These are phyloP conservation scores for Megaleporinus macrocephalus DNA, from an alignment of 2,113 vertebrate genomes.

Conservation along the genomic window DNA sequence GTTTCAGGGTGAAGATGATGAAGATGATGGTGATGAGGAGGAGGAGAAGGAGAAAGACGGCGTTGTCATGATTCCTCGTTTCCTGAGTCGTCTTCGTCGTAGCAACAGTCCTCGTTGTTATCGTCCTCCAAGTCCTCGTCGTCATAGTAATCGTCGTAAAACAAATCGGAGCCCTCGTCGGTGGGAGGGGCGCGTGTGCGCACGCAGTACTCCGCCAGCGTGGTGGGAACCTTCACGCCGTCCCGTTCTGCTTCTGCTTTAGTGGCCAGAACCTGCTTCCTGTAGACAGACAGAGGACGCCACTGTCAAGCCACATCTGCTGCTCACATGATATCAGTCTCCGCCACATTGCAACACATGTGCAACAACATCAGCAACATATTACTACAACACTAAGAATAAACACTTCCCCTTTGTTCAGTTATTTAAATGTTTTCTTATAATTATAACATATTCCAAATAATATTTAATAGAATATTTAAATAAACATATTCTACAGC, in stretches of 20 bases:
- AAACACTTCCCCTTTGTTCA: too few species aligned
- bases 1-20: conserved; percentile 14
- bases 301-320: neutral
- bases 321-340: too few species aligned
- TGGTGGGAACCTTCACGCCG: conserved; percentile 94
- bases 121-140: conserved; percentile 86
- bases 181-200: conserved; percentile 88
- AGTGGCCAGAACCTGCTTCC: conserved; percentile 94
- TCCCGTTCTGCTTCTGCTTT: conserved; percentile 93
- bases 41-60: neutral
- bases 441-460: too few species aligned
- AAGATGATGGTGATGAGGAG: conserved; percentile 19
- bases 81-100: conserved; percentile 92
- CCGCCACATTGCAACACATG: too few species aligned
- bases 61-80: conserved; percentile 92
- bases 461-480: too few species aligned
- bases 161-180: conserved; percentile 92
- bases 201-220: conserved; percentile 94
- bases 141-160: conserved; percentile 95
- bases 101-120: conserved; percentile 86
- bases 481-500: too few species aligned
- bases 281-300: conserved; percentile 53
- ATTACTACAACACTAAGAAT: too few species aligned
- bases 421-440: too few species aligned
- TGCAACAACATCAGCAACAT: too few species aligned